Evolutionary conservation across 2,797 vertebrate species (phyloP).

Genomic region (Oreochromis grahami): DNA sequence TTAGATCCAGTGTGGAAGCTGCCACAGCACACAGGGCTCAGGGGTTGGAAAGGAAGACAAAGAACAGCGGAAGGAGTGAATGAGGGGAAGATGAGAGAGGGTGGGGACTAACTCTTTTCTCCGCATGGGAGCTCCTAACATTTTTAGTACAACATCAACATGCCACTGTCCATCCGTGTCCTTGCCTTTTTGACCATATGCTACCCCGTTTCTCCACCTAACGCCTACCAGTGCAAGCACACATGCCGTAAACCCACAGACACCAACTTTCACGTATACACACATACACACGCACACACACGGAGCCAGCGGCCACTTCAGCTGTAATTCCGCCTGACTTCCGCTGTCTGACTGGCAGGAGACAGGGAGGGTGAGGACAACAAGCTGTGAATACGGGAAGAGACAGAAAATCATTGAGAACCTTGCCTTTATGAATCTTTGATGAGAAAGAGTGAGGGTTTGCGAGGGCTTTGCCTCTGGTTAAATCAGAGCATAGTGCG

Average conservation of each 20-base stretch:
- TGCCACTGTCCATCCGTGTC: slow-evolving; percentile 49
- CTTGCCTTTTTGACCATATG: slow-evolving; percentile 25
- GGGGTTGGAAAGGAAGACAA: slow-evolving; percentile 55
- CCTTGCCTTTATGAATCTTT: slow-evolving; percentile 98
- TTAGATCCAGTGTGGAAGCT: slow-evolving; percentile 60
- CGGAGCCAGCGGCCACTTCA: slow-evolving; percentile 76
- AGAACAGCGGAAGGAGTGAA: slow-evolving; percentile 54
- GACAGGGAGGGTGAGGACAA: slow-evolving; percentile 85
- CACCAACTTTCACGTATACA: not conserved
- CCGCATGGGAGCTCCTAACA: slow-evolving; percentile 41
- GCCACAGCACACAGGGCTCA: slow-evolving; percentile 38
- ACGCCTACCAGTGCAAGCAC: slow-evolving; percentile 11
- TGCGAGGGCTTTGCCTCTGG: slow-evolving; percentile 87
- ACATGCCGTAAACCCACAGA: slow-evolving; percentile 14
- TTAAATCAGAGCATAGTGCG: slow-evolving; percentile 90
- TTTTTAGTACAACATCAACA: slow-evolving; percentile 62
- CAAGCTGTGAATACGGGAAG: slow-evolving; percentile 94
- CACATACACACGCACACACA: slow-evolving; percentile 11
- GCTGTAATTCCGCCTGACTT: slow-evolving; percentile 90
- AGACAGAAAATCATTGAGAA: slow-evolving; percentile 99
- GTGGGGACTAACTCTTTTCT: slow-evolving; percentile 16
- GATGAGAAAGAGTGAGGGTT: slow-evolving; percentile 80
- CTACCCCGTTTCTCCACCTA: slow-evolving; percentile 9
- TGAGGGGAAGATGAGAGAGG: slow-evolving; percentile 21
- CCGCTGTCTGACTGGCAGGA: slow-evolving; percentile 86